Percentiles rank a stretch among this genome's conserved stretches.
Conservation (phyloP, 2,113 vertebrate genomes). For the Rana temporaria region DNA sequence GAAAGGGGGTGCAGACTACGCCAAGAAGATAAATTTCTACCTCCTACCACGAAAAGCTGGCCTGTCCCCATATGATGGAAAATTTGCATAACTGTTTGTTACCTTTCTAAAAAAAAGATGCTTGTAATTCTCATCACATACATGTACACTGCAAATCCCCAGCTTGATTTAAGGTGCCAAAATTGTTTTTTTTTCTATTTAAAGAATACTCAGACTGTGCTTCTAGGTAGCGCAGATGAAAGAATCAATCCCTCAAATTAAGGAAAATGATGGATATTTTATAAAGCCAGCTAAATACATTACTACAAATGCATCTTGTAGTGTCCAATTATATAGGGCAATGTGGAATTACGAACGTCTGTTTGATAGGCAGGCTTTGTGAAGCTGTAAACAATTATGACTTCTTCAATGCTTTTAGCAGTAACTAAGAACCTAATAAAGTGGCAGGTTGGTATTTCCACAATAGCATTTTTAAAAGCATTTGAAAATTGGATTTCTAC, state of each 20-base stretch:
- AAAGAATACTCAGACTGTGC: neutral
- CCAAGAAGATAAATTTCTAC: conserved; percentile 12
- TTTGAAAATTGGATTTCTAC: too few relatives aligned
- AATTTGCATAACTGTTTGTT: conserved; percentile 47
- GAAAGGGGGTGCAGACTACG: neutral
- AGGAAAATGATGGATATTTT: neutral
- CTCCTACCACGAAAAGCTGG: conserved; percentile 4
- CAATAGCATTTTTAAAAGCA: too few relatives aligned
- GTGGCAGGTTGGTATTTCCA: neutral
- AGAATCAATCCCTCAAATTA: too few relatives aligned
- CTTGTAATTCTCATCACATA: conserved; percentile 39
- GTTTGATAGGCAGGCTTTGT: conserved; percentile 6
- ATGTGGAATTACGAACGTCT: neutral
- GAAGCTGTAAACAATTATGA: conserved; percentile 24
- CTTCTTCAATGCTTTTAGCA: conserved; percentile 10
- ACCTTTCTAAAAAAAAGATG: conserved; percentile 1
- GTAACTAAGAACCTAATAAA: neutral
- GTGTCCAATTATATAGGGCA: conserved; percentile 22
- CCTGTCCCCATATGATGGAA: neutral
- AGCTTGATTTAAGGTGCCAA: conserved; percentile 22
- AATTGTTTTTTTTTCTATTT: neutral
- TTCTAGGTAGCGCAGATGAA: neutral
- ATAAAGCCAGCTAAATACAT: conserved; percentile 2
- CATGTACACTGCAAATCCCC: conserved; percentile 18
- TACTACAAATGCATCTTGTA: conserved; percentile 19